phyloP scores from a whole-genome alignment of 2,888 invertebrate genomes.

The Opisthograptis luteolata region DNA sequence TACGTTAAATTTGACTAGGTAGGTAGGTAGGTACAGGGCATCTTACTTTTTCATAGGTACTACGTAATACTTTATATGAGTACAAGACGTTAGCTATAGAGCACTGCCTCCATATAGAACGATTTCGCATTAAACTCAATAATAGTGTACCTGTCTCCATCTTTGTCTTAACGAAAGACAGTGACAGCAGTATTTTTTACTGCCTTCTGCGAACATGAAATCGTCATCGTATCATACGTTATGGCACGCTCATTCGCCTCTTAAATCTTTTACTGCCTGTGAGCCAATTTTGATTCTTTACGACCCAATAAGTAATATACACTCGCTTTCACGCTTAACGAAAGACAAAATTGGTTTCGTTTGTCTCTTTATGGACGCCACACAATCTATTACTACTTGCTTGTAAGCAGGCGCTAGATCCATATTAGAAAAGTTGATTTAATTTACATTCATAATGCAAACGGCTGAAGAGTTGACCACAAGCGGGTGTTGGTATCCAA shows the following conservation, averaged over 20 bases:
- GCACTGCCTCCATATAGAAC: slow-evolving; percentile 19
- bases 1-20: not conserved
- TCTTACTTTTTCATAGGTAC: no score
- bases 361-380: slow-evolving; percentile 3
- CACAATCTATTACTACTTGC: not conserved
- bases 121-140: slow-evolving; percentile 26
- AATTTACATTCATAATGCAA: no score
- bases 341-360: slow-evolving; percentile 12
- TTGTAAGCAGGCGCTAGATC: not conserved
- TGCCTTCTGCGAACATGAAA: slow-evolving; percentile 30
- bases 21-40: not conserved
- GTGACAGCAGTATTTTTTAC: slow-evolving; percentile 29
- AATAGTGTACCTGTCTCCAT: slow-evolving; percentile 18
- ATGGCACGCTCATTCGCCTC: slow-evolving; percentile 42
- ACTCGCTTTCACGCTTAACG: slow-evolving; percentile 21
- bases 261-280: slow-evolving; percentile 47
- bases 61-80: no score
- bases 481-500: no score
- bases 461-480: no score
- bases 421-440: not conserved
- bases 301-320: slow-evolving; percentile 24
- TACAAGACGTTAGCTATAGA: no score
- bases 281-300: slow-evolving; percentile 37
- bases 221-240: slow-evolving; percentile 40
- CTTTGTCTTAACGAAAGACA: slow-evolving; percentile 17